A percentile compares a stretch with the other conserved stretches of the same genome.
Conservation (phyloP, 2,797 vertebrate genomes). For the Ciconia nigra region DNA sequence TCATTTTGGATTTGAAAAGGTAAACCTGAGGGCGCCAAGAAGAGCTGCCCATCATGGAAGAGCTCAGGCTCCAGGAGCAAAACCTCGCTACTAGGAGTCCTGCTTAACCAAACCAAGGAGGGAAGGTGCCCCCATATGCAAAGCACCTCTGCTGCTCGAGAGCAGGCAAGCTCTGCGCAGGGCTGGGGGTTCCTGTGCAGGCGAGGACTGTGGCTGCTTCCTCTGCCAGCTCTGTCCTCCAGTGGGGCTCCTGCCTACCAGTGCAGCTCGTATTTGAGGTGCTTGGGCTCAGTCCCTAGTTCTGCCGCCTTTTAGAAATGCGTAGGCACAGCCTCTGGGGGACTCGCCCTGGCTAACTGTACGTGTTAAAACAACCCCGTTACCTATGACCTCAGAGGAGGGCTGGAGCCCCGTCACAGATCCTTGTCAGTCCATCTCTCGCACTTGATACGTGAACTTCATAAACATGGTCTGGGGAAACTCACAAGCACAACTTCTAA, state of each 20-base stretch:
- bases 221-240: not conserved
- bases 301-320: not conserved
- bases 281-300: not conserved
- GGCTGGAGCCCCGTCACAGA: not conserved
- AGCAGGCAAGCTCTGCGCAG: not conserved
- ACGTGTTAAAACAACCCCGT: not conserved
- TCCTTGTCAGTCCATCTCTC: not conserved
- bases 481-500: conserved; percentile 20
- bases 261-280: not conserved
- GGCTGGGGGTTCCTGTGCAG: not conserved
- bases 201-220: not conserved
- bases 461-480: not conserved
- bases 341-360: not conserved
- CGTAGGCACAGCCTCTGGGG: not conserved
- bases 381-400: not conserved
- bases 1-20: not conserved
- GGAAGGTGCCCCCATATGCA: accelerated
- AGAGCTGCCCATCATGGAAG: not conserved
- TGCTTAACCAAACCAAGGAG: not conserved
- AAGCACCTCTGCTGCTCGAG: not conserved
- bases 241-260: not conserved
- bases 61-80: not conserved
- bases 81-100: not conserved
- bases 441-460: not conserved
- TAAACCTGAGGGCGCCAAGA: not conserved